A percentile compares a stretch with the other conserved stretches of the same genome.
Evolutionary conservation across 2,797 vertebrate genomes (phyloP).

Genomic region (Xenops minutus): DNA sequence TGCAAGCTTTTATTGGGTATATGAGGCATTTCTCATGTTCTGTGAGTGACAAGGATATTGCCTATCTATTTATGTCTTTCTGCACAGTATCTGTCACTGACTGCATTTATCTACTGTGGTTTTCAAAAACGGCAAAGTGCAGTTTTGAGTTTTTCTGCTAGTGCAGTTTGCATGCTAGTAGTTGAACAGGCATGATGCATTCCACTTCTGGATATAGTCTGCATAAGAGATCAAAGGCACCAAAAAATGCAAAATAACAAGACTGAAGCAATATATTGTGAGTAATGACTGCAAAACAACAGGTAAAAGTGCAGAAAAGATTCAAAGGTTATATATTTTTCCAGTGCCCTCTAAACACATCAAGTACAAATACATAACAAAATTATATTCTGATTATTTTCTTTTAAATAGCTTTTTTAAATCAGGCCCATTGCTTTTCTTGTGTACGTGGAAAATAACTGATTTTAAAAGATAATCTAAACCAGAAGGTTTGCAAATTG

Average conservation of each 20-base stretch:
- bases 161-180: background rate
- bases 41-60: constrained; percentile 23
- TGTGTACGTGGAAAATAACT: background rate
- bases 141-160: background rate
- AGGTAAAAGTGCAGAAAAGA: background rate
- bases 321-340: background rate
- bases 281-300: background rate
- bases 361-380: background rate
- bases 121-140: background rate
- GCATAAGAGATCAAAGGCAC: background rate
- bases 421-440: background rate
- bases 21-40: background rate
- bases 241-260: background rate
- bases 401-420: background rate
- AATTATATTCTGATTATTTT: background rate
- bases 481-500: background rate
- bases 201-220: background rate
- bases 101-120: background rate
- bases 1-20: background rate
- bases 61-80: constrained; percentile 7
- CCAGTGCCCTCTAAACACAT: background rate
- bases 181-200: background rate
- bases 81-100: background rate
- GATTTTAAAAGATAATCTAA: background rate
- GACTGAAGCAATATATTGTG: background rate